Evolutionary conservation across 1,140 invertebrate genomes (phyloP), one percentile per base, ranked within the genome.

Genomic region (Drosophila oshimai): DNA sequence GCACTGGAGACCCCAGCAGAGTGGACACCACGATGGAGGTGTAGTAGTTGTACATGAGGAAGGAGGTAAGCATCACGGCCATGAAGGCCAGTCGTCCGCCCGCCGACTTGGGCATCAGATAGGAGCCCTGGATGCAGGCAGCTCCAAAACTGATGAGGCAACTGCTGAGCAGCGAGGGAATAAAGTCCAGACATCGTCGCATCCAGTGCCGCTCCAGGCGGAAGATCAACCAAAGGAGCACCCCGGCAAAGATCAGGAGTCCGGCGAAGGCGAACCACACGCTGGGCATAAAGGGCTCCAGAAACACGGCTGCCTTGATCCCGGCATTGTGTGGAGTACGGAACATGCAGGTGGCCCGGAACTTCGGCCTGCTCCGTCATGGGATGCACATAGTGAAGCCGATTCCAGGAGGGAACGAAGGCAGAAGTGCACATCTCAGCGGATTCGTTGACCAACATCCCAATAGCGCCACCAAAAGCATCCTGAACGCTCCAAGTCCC

Each of bases 11-110:
- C 0, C 84, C 88, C 53, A 90, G 50, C 10, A 90, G 20, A 4
- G 54, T 83, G 6, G 89, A 83, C 4, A 90, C 88, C 34, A 90
- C 75, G 47, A 90, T 86, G 18, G 89, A 90, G 3, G 89, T 90
- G 37, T 90, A 90, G 49, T 90, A 90, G 58, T 90, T 90, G 26
- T 90, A 90, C 65, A 90, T 84, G 1, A 90, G 47, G 18, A 90
- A 90, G 1, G 84, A 87, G n/a, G 73, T 69, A 6, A 90, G 6
- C 54, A 80, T 87, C 0, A 90, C 31, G 3, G 75, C 50, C 12
- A 90, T 74, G 12, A 89, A 90, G 2, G 73, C 84, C 31, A 90
- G 39, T 7, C 89, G 49, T 0, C 89, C 89, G 2, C 89, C 89
- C 0, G 49, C 47, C 0, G 88, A 88, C 13, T 18, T 47, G 9